Evolutionary conservation across 2,888 invertebrate species (phyloP).

Genomic region (Pseudoips prasinana): DNA sequence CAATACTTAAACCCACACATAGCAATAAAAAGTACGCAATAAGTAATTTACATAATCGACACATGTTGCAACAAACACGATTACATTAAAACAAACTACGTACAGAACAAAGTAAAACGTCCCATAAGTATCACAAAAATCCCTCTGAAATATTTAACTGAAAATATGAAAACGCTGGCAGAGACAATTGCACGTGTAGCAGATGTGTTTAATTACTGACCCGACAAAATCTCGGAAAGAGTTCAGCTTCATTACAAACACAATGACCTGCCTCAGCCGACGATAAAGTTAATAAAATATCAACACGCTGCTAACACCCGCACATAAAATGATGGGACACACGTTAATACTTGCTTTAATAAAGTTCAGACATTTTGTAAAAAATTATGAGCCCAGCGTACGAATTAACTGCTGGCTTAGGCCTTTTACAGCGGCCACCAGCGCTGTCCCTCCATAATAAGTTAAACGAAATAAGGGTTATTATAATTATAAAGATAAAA

Average conservation of each 20-base stretch:
- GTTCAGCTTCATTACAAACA: slow-evolving; percentile 67
- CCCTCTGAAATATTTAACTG: slow-evolving; percentile 47
- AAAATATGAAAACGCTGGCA: slow-evolving; percentile 56
- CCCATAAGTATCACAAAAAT: slow-evolving; percentile 47
- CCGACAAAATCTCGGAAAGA: slow-evolving; percentile 70
- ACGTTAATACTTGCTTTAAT: slow-evolving; percentile 70
- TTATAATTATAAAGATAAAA: background rate
- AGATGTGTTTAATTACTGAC: slow-evolving; percentile 78
- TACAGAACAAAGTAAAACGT: slow-evolving; percentile 45
- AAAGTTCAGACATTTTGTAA: slow-evolving; percentile 65
- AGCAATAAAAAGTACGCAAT: slow-evolving; percentile 19
- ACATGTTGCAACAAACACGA: slow-evolving; percentile 39
- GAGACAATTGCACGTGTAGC: slow-evolving; percentile 65
- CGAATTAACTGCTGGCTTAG: slow-evolving; percentile 67
- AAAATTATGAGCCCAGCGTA: slow-evolving; percentile 54
- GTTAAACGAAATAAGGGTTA: slow-evolving; percentile 50
- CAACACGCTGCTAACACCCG: slow-evolving; percentile 64
- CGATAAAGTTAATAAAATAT: slow-evolving; percentile 76
- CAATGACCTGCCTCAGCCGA: slow-evolving; percentile 51
- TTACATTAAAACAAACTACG: slow-evolving; percentile 51
- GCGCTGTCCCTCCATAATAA: slow-evolving; percentile 49
- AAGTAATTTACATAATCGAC: slow-evolving; percentile 41
- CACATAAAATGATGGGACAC: slow-evolving; percentile 59
- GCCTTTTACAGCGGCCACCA: slow-evolving; percentile 49
- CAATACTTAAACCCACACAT: no score